Evolutionary conservation across 2,888 invertebrate species (phyloP).

Genomic region (Sesia bembeciformis): DNA sequence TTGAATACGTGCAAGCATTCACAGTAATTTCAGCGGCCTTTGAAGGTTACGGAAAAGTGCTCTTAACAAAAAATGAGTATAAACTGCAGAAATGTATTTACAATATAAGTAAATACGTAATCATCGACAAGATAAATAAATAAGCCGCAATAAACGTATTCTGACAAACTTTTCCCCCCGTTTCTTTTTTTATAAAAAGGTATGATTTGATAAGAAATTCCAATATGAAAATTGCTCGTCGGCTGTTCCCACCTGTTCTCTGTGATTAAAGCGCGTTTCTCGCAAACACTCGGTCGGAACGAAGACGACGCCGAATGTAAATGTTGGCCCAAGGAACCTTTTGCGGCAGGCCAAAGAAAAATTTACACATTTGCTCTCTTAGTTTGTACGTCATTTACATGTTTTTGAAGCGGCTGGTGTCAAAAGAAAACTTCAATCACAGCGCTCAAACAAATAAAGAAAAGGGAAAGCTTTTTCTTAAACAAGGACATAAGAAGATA

Average conservation of each 20-base stretch:
- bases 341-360: conserved; percentile 48
- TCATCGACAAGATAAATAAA: neutral
- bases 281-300: conserved; percentile 37
- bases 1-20: conserved; percentile 64
- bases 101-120: neutral
- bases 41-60: conserved; percentile 12
- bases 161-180: neutral
- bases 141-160: conserved; percentile 6
- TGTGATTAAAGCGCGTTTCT: conserved; percentile 64
- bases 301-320: conserved; percentile 43
- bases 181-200: conserved; percentile 15
- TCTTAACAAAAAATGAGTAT: neutral
- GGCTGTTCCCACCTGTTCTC: conserved; percentile 49
- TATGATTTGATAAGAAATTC: conserved; percentile 56
- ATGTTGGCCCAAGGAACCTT: conserved; percentile 55
- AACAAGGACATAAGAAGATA: too few relatives aligned
- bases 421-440: conserved; percentile 8
- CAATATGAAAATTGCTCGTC: conserved; percentile 61
- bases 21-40: conserved; percentile 28
- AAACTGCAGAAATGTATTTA: neutral
- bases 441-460: conserved; percentile 6
- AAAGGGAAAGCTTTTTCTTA: neutral
- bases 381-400: conserved; percentile 34
- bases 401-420: conserved; percentile 9
- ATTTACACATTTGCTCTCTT: conserved; percentile 31